These are phyloP conservation scores for Mythimna pallens DNA, from an alignment of 2,888 invertebrate species.

Conservation along the genomic window DNA sequence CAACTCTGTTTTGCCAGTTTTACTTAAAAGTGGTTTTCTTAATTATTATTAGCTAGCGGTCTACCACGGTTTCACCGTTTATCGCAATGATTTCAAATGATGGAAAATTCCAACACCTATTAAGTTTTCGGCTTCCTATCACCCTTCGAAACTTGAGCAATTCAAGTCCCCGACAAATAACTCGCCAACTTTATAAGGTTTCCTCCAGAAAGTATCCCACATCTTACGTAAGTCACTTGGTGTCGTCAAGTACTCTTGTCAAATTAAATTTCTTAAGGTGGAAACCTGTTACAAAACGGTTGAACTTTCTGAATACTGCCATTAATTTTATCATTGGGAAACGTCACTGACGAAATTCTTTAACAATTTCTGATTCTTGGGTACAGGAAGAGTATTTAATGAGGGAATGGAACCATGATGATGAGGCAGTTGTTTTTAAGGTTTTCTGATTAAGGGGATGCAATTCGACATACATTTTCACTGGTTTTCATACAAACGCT, in stretches of 20 bases:
- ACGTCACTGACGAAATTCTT: slow-evolving; percentile 26
- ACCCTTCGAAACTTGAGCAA: slow-evolving; percentile 37
- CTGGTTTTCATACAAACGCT: no score
- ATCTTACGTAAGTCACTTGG: slow-evolving; percentile 38
- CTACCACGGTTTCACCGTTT: neutral
- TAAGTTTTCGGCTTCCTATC: neutral
- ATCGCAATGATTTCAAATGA: neutral
- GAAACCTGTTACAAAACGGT: slow-evolving; percentile 50
- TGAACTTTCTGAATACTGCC: slow-evolving; percentile 41
- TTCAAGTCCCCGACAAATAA: slow-evolving; percentile 24
- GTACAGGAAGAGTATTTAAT: slow-evolving; percentile 2
- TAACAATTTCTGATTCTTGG: slow-evolving; percentile 8
- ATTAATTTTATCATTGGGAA: slow-evolving; percentile 48
- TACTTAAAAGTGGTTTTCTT: no score
- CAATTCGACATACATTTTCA: no score
- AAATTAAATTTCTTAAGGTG: slow-evolving; percentile 47
- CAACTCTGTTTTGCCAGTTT: no score
- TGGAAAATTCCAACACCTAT: neutral
- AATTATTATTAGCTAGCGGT: no score
- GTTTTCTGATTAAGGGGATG: no score
- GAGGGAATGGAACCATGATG: neutral
- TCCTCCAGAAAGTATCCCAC: slow-evolving; percentile 26
- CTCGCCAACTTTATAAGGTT: slow-evolving; percentile 42
- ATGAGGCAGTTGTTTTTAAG: neutral
- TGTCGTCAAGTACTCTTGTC: slow-evolving; percentile 37